Conservation (phyloP, 1,140 invertebrate species). For the Phymastichus coffea region DNA sequence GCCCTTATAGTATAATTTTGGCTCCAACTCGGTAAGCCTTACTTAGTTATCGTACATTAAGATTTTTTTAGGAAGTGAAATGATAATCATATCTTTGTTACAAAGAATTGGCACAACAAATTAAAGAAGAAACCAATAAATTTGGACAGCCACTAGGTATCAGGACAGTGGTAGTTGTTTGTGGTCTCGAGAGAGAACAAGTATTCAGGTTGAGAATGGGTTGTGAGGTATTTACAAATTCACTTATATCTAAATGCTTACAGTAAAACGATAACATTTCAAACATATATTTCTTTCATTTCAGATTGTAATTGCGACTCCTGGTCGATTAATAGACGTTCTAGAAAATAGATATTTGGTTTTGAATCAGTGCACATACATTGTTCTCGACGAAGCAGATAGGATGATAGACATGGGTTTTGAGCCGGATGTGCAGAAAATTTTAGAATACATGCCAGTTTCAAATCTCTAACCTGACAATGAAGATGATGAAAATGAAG, state of each 20-base stretch:
- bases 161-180: constrained; percentile 96
- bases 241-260: not conserved
- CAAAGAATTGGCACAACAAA: constrained; percentile 97
- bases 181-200: constrained; percentile 96
- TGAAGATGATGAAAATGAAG: constrained; percentile 97
- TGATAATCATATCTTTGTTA: constrained; percentile 11
- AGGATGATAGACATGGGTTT: constrained; percentile 99
- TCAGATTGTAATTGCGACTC: constrained; percentile 98
- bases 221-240: constrained; percentile 72
- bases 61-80: not conserved
- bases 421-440: constrained; percentile 97
- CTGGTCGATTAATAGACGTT: constrained; percentile 98
- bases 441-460: constrained; percentile 97
- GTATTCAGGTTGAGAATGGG: constrained; percentile 94
- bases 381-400: constrained; percentile 94
- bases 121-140: constrained; percentile 98
- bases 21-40: constrained; percentile 80
- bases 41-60: not conserved
- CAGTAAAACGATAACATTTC: not conserved
- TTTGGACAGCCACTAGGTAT: constrained; percentile 95
- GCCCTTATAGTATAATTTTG: constrained; percentile 99
- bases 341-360: constrained; percentile 98
- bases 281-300: not conserved
- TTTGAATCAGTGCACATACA: constrained; percentile 92
- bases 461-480: constrained; percentile 98